Percentiles rank a stretch among this genome's conserved stretches.
Conservation (phyloP, 2,888 invertebrate species). For the Blastobasis adustella region DNA sequence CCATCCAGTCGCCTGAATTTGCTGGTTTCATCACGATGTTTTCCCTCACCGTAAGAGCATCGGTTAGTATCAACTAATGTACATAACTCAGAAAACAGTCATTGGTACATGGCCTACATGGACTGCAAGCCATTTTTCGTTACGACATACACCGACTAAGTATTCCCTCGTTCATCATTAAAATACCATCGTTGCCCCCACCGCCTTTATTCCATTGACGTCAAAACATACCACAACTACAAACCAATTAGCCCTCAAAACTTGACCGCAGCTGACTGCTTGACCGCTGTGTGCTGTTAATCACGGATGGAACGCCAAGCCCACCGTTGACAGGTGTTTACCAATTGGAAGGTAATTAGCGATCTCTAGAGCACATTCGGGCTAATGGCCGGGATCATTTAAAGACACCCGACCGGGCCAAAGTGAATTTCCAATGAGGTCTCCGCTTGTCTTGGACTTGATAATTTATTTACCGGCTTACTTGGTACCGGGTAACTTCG, state of each 20-base stretch:
- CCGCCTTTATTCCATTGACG: conserved; percentile 25
- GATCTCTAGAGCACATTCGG: conserved; percentile 29
- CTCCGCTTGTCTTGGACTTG: conserved; percentile 38
- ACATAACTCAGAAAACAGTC: too few species aligned
- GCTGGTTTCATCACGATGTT: too few species aligned
- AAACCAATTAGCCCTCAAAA: conserved; percentile 33
- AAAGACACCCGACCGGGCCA: conserved; percentile 32
- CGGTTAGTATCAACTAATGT: too few species aligned
- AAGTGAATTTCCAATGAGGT: conserved; percentile 63
- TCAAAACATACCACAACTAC: conserved; percentile 45
- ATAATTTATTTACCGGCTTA: conserved; percentile 44
- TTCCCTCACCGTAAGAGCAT: too few species aligned
- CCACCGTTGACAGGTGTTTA: conserved; percentile 54
- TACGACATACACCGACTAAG: too few species aligned
- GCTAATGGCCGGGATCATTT: conserved; percentile 53
- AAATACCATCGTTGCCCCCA: too few species aligned
- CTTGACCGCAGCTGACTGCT: conserved; percentile 25
- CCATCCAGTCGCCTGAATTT: too few species aligned
- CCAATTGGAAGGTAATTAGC: conserved; percentile 57
- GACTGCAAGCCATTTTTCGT: too few species aligned
- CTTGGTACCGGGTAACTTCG: too few species aligned
- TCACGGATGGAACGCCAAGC: too few species aligned
- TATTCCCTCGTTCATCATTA: too few species aligned
- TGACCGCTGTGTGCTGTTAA: conserved; percentile 12
- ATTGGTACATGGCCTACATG: too few species aligned